A percentile compares a stretch with the other conserved stretches of the same genome.
phyloP scores from a whole-genome alignment of 1,140 invertebrate genomes.

The Wiebesia pumilae region DNA sequence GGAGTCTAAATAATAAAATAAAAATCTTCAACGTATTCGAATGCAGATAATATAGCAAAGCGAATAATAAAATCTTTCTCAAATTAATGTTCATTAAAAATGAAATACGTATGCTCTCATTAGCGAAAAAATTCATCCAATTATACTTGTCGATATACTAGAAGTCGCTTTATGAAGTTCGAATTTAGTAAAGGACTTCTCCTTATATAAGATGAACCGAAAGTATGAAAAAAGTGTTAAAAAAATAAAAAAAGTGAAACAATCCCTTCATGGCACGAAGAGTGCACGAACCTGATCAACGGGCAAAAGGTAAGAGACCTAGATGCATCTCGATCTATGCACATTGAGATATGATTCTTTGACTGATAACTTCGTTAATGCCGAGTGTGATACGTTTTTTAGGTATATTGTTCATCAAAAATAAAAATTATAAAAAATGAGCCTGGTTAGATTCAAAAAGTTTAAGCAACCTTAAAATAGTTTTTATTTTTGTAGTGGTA shows the following conservation, averaged over 20 bases:
- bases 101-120: neutral
- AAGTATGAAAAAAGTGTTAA: neutral
- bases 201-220: neutral
- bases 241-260: slow-evolving; percentile 26
- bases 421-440: too few relatives aligned
- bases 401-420: too few relatives aligned
- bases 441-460: neutral
- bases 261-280: neutral
- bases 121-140: neutral
- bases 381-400: too few relatives aligned
- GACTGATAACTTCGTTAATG: too few relatives aligned
- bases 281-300: too few relatives aligned
- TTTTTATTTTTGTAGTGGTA: neutral
- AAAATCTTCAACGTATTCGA: neutral
- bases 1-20: neutral
- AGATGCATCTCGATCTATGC: too few relatives aligned
- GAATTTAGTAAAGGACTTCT: neutral
- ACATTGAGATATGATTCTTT: neutral
- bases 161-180: neutral
- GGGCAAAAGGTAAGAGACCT: too few relatives aligned
- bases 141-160: neutral
- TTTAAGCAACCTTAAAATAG: neutral
- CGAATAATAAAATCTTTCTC: neutral
- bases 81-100: slow-evolving; percentile 18
- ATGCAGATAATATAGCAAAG: neutral